Percentiles rank a stretch among this genome's conserved stretches.
phyloP scores from a whole-genome alignment of 2,888 invertebrate genomes.

The Hypsopygia costalis region DNA sequence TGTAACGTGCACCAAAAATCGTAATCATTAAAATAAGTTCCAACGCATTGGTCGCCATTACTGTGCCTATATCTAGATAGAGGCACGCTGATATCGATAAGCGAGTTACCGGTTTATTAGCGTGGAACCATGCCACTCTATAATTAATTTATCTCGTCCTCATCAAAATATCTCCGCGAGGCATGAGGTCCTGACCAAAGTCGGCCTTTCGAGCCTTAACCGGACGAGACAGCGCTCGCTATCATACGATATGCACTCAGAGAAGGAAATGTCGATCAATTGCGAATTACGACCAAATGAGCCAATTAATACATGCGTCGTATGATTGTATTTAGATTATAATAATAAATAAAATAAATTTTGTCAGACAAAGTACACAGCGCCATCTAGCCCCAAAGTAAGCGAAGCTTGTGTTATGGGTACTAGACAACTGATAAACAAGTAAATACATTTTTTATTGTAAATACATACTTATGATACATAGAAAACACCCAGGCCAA shows the following conservation, averaged over 20 bases:
- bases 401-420: too few species aligned
- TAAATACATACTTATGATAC: too few species aligned
- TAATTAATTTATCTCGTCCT: slow-evolving; percentile 69
- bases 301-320: slow-evolving; percentile 2
- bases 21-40: not conserved
- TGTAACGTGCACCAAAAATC: not conserved
- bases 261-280: slow-evolving; percentile 8
- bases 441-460: too few species aligned
- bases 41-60: not conserved
- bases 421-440: too few species aligned
- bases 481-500: too few species aligned
- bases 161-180: slow-evolving; percentile 65
- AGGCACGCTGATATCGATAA: slow-evolving; percentile 39
- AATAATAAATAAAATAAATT: too few species aligned
- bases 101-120: slow-evolving; percentile 52
- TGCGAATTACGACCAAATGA: slow-evolving; percentile 1
- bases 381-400: too few species aligned
- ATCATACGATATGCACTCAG: not conserved
- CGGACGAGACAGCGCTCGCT: slow-evolving; percentile 5
- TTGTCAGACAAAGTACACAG: too few species aligned
- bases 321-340: too few species aligned
- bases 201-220: slow-evolving; percentile 16
- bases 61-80: not conserved
- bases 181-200: slow-evolving; percentile 56
- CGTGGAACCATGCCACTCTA: slow-evolving; percentile 35